Evolutionary conservation across 2,797 vertebrate genomes (phyloP).

Genomic region (Discoglossus pictus): DNA sequence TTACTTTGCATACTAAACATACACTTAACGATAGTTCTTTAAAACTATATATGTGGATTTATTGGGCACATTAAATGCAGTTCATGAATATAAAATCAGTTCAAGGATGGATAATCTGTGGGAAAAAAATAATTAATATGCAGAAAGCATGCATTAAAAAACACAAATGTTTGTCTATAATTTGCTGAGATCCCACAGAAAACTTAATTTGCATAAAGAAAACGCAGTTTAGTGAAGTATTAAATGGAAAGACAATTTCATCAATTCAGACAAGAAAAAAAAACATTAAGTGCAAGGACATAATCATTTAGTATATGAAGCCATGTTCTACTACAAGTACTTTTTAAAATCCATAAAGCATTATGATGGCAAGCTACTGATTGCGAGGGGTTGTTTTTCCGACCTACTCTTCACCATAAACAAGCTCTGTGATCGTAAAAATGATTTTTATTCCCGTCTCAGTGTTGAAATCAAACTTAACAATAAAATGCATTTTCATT

Average conservation of each 20-base stretch:
- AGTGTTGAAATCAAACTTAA: too few relatives aligned
- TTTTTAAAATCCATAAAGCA: not conserved
- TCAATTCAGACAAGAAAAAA: conserved; percentile 8
- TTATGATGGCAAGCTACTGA: too few relatives aligned
- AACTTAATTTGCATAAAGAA: conserved; percentile 7
- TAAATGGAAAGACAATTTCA: conserved; percentile 14
- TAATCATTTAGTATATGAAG: not conserved
- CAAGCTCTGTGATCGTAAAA: too few relatives aligned
- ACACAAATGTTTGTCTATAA: conserved; percentile 19
- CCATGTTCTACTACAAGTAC: not conserved
- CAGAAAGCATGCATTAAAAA: conserved; percentile 8
- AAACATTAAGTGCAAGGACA: not conserved
- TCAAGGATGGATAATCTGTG: conserved; percentile 7
- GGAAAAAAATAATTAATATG: conserved; percentile 18
- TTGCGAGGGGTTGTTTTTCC: too few relatives aligned
- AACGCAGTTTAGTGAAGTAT: not conserved
- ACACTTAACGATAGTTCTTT: conserved; percentile 16
- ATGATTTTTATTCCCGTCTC: too few relatives aligned
- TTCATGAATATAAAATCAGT: conserved; percentile 25
- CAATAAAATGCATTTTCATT: too few relatives aligned
- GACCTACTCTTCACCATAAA: too few relatives aligned
- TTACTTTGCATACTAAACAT: conserved; percentile 19
- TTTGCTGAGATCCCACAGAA: conserved; percentile 16
- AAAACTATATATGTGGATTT: conserved; percentile 10
- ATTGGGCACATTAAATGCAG: conserved; percentile 12